Evolutionary conservation across 2,888 invertebrate species (phyloP), one percentile per base, ranked within the genome.

Genomic region (Agelastica alni): DNA sequence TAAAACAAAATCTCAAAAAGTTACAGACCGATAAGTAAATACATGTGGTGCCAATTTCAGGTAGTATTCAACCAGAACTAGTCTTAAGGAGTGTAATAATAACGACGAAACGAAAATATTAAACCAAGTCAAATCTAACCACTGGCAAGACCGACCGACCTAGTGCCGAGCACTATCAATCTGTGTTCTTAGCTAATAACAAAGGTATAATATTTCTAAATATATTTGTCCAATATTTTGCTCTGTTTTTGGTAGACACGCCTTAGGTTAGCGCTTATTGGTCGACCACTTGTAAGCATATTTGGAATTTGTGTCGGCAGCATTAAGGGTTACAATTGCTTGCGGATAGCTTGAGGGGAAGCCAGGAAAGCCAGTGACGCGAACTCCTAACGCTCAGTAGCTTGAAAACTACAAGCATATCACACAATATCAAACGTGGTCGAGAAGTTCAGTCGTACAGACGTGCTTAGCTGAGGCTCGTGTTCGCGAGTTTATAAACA

Each of bases 181-280:
- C 61, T 52, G 58, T 52, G 58, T 59, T 56, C 59, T 48, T 60
- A 61, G 59, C 60, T 64, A 64, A 63, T 59, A 62, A 65, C 66
- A 65, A 66, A 66, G 64, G 62, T 66, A 66, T 61, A 63, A 62
- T 61, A 63, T 65, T 65, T 66, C 66, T 65, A 66, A 68, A 68
- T 66, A 68, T 66, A 67, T 68, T 69, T 70, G 70, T 69, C 72
- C 72, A 74, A 73, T 74, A 74, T 74, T 74, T 70, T 64, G 70
- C 70, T 67, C 63, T 60, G 70, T 68, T 70, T 72, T 71, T 66
- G 67, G 70, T 68, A 59, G 72, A 66, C 71, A 70, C 74, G 75
- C 74, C 75, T 67, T 64, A 65, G 56, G 49, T 31, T 39, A 36
- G 30, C 59, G 43, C 52, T 62, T 51, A 74, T 74, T 75, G 74